Evolutionary conservation across 2,113 vertebrate species (phyloP).

Genomic region (Erpornis zantholeuca): DNA sequence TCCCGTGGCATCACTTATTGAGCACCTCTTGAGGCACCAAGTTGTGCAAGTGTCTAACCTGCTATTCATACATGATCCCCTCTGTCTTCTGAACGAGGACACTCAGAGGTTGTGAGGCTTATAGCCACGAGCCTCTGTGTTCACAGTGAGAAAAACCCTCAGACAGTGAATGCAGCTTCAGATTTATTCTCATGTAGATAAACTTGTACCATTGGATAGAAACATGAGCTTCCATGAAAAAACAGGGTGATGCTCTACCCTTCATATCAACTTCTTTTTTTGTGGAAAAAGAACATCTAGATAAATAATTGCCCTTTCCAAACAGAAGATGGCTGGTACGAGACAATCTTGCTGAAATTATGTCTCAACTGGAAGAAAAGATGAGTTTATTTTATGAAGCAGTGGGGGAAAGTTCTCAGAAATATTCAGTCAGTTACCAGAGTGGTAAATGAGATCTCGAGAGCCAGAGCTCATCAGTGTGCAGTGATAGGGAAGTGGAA

Average conservation of each 20-base stretch:
- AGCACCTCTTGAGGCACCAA: not conserved
- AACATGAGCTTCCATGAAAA: not conserved
- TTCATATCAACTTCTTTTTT: not conserved
- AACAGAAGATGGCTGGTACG: not conserved
- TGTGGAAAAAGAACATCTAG: not conserved
- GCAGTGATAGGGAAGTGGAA: slow-evolving; percentile 7
- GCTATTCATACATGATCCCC: not conserved
- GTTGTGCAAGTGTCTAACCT: not conserved
- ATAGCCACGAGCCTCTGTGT: not conserved
- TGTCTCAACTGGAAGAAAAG: slow-evolving; percentile 13
- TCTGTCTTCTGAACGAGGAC: not conserved
- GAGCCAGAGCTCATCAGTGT: slow-evolving; percentile 12
- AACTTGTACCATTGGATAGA: not conserved
- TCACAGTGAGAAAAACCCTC: not conserved
- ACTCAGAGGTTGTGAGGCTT: not conserved
- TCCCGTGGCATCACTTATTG: not conserved
- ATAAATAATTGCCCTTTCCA: not conserved
- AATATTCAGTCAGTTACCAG: slow-evolving; percentile 43
- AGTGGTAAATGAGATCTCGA: slow-evolving; percentile 64
- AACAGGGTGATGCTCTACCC: not conserved
- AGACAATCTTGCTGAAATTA: slow-evolving; percentile 33
- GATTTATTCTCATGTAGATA: not conserved
- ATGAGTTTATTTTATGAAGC: slow-evolving; percentile 50
- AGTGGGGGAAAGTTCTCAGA: slow-evolving; percentile 25
- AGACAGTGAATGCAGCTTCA: not conserved